These are phyloP conservation scores for Eurois occulta DNA, from an alignment of 2,888 invertebrate genomes.

Conservation along the genomic window DNA sequence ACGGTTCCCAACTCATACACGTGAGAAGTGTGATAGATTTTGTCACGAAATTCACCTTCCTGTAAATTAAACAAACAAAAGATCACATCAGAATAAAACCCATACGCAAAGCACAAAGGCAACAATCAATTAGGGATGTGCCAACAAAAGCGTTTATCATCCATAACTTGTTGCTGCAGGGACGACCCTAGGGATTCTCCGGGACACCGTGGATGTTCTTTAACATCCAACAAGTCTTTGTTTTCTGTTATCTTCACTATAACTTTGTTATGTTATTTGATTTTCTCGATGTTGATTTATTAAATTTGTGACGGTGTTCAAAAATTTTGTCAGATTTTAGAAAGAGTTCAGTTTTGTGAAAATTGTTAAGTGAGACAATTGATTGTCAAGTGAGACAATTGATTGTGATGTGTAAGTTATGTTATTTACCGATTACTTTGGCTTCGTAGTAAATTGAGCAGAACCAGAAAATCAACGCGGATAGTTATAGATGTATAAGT, in stretches of 20 bases:
- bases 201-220: slow-evolving; percentile 60
- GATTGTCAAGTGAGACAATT: background rate
- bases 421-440: background rate
- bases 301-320: slow-evolving; percentile 11
- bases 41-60: background rate
- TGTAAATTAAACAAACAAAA: background rate
- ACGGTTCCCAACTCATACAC: slow-evolving; percentile 26
- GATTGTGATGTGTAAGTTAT: background rate
- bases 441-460: background rate
- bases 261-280: slow-evolving; percentile 50
- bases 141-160: slow-evolving; percentile 39
- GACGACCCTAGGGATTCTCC: slow-evolving; percentile 62
- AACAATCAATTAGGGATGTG: slow-evolving; percentile 57
- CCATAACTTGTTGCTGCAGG: slow-evolving; percentile 74
- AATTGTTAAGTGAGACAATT: background rate
- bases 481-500: background rate
- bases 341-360: background rate
- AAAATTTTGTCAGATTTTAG: slow-evolving; percentile 17
- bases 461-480: background rate
- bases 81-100: background rate
- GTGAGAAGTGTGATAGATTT: background rate
- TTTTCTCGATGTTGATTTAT: slow-evolving; percentile 42
- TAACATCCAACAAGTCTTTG: slow-evolving; percentile 54
- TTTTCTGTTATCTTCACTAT: slow-evolving; percentile 40
- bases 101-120: slow-evolving; percentile 10